Conservation (phyloP, 2,113 vertebrate species). For the Bujurquina vittata region DNA sequence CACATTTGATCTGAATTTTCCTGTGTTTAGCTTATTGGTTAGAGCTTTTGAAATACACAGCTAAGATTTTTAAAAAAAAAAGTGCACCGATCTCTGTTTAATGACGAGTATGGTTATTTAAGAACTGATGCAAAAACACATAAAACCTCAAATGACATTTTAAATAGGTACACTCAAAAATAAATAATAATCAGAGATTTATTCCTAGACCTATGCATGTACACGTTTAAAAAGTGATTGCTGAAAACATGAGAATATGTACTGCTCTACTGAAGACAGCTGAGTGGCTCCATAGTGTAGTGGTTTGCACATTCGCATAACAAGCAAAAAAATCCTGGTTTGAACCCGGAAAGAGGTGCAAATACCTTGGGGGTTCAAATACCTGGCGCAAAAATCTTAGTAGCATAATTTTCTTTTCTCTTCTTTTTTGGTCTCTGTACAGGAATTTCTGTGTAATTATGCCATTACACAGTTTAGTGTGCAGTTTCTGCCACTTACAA, state of each 20-base stretch:
- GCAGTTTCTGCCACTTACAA: neutral
- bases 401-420: no score
- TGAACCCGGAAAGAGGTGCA: no score
- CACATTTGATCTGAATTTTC: neutral
- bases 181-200: neutral
- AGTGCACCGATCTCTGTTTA: neutral
- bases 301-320: neutral
- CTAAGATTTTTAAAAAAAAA: neutral
- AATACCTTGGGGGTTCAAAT: fast-evolving
- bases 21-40: neutral
- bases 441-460: neutral
- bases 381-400: neutral
- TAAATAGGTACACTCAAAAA: neutral
- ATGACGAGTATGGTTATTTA: neutral
- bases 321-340: neutral
- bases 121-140: neutral
- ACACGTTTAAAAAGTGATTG: neutral
- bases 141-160: neutral
- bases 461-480: neutral
- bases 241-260: no score
- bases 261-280: no score
- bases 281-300: neutral
- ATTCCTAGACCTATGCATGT: fast-evolving
- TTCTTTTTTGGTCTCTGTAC: no score
- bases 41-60: neutral